A percentile compares a stretch with the other conserved stretches of the same genome.
Conservation (phyloP, 2,797 vertebrate species). For the Philypnodon macrostomus region DNA sequence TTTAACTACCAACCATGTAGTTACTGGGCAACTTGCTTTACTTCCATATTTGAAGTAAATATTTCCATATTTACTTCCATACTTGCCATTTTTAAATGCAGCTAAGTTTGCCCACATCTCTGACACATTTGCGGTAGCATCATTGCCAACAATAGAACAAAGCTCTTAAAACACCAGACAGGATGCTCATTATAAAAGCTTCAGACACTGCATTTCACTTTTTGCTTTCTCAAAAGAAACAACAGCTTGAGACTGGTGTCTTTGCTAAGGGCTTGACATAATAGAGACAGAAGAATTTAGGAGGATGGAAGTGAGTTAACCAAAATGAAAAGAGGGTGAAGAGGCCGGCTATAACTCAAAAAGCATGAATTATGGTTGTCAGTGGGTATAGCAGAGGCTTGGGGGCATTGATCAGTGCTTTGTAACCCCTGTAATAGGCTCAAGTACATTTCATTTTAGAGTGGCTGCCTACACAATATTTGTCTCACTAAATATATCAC, state of each 20-base stretch:
- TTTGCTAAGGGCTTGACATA: conserved; percentile 19
- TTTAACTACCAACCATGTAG: no score
- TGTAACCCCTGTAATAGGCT: no score
- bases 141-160: background rate
- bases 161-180: conserved; percentile 1
- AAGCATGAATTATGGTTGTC: conserved; percentile 15
- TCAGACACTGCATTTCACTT: conserved; percentile 52
- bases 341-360: conserved; percentile 24
- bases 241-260: conserved; percentile 58
- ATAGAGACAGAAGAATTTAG: conserved; percentile 42
- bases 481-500: no score
- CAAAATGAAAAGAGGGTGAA: conserved; percentile 35
- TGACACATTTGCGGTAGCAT: no score
- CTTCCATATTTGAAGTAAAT: no score
- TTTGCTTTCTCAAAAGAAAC: conserved; percentile 55
- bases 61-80: no score
- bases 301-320: conserved; percentile 30
- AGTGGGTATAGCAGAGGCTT: conserved; percentile 1
- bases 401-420: conserved; percentile 5
- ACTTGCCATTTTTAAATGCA: no score
- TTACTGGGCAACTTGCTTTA: no score
- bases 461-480: no score
- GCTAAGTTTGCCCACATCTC: no score
- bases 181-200: conserved; percentile 35
- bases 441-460: no score